Conservation (phyloP, 2,113 vertebrate species). For the Diadophis punctatus region DNA sequence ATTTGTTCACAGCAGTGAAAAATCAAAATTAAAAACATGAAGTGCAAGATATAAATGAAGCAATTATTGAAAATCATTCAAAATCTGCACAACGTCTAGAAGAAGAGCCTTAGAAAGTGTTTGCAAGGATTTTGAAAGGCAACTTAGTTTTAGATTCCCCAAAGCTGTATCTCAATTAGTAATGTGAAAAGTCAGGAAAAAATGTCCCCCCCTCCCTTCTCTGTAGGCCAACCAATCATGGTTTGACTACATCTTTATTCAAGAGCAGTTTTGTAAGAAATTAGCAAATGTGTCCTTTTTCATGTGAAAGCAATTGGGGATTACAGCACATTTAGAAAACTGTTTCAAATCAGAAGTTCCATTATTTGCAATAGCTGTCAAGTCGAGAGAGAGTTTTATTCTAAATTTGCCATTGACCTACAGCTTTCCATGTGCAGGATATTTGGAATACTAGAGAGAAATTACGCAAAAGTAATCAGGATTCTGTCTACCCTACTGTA, state of each 20-base stretch:
- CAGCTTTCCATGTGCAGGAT: not conserved
- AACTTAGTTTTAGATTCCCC: not conserved
- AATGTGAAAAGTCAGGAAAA: not conserved
- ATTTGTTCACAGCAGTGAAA: not conserved
- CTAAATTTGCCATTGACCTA: not conserved
- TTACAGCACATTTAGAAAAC: not conserved
- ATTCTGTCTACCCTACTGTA: not conserved
- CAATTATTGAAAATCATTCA: not conserved
- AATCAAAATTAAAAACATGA: constrained; percentile 4
- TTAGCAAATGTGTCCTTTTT: not conserved
- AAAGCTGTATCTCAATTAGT: not conserved
- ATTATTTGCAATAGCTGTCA: not conserved
- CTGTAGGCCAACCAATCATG: not conserved
- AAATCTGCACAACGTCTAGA: not conserved
- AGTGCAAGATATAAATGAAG: not conserved
- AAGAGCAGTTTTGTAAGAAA: not conserved
- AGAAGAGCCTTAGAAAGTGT: not conserved
- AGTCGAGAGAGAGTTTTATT: not conserved
- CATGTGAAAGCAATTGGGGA: not conserved
- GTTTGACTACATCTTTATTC: not conserved
- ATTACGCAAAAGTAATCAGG: not conserved
- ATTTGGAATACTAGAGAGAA: not conserved
- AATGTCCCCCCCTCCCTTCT: not conserved
- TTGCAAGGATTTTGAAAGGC: not conserved
- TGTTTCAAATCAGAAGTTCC: not conserved